A percentile compares a stretch with the other conserved stretches of the same genome.
phyloP scores from a whole-genome alignment of 2,113 vertebrate species.

The Podarcis cretensis region DNA sequence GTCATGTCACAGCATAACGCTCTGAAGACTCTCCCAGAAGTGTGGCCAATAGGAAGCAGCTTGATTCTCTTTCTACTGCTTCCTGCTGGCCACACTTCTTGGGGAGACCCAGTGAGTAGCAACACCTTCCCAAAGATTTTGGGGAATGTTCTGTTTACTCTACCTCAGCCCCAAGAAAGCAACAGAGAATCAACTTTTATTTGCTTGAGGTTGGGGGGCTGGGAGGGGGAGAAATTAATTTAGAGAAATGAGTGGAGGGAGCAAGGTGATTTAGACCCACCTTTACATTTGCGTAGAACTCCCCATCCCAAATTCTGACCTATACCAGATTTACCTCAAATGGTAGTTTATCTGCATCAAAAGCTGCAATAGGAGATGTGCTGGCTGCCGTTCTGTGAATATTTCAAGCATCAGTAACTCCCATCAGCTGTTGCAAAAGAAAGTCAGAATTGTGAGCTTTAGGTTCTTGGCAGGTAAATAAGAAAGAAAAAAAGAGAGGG shows the following conservation, averaged over 20 bases:
- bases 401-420: not conserved
- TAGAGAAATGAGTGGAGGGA: not conserved
- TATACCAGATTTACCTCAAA: not conserved
- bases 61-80: no score
- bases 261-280: not conserved
- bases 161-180: not conserved
- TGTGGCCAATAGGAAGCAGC: no score
- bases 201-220: no score
- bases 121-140: not conserved
- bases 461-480: conserved; percentile 25
- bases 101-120: not conserved
- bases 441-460: not conserved
- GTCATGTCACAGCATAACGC: no score
- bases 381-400: rapidly evolving
- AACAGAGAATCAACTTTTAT: no score
- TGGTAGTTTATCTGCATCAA: not conserved
- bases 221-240: not conserved
- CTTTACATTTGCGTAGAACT: not conserved
- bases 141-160: not conserved
- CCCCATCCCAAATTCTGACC: not conserved
- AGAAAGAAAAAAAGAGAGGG: not conserved
- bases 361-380: not conserved
- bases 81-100: not conserved
- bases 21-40: no score
- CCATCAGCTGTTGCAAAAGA: not conserved